Base-by-base conservation (phyloP, 2,113 vertebrate genomes). In the Psittacula cyanocephala region DNA sequence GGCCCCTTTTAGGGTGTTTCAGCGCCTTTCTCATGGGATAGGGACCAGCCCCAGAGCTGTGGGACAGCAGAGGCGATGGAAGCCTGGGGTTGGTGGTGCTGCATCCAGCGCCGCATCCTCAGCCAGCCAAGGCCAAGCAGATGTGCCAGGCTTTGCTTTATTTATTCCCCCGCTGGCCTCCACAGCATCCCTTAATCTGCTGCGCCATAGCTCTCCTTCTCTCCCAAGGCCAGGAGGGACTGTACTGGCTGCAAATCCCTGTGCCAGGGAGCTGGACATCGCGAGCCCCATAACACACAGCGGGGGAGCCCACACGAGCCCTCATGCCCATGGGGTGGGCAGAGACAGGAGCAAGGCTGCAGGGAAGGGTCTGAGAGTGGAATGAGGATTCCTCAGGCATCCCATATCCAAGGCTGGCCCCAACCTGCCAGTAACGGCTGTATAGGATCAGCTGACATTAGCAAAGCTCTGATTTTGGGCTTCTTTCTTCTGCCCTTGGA, bases 191-290 rank as follows among this genome's bases (percentile, higher is more conserved):
- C 53, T 33, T 89, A 62, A 86, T 81, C 93, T 4, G 44, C 62
- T 65, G 46, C 18, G 65, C 41, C 0, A 0, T 62, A 37, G 37
- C 33, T 25, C 20, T 50, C 14, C 76, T 78, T 24, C 70, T 63
- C 29, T 68, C 17, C 76, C 86, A 89, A 86, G 81, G 89, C 37
- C 89, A 46, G 81, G 52, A 3, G 2, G 1, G 1, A 33, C 13
- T 0, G 0, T 57, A 1, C 37, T 1, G 2, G 25, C 35, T 44
- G 39, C 46, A 81, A 53, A 62, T 4, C 50, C 18, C 50, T 28
- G 39, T 33, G 22, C 55, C 1, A 2, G 6, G 29, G 22, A 68
- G 19, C 8, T 11, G 13, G 53, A 28, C 17, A 59, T 22, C 31
- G 44, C 5, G 10, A n/a, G 57, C 22, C 31, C n/a, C 4, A 0